These are phyloP conservation scores for Rhinolophus sinicus DNA, from an alignment of 2,113 vertebrate genomes.

Conservation along the genomic window DNA sequence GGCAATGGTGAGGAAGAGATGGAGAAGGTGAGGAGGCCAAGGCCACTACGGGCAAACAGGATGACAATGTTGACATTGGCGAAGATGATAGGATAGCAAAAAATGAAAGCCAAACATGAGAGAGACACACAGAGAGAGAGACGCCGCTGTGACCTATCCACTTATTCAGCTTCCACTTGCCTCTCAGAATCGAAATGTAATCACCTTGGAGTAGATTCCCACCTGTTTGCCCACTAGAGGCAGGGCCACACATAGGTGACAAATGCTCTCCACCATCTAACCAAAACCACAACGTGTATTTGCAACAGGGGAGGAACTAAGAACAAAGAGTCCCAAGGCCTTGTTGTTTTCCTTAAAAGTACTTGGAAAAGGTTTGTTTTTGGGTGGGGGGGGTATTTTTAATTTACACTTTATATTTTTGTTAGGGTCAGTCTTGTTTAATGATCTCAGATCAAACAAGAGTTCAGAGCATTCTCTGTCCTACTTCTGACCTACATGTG, in stretches of 20 bases:
- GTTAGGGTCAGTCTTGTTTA: not conserved
- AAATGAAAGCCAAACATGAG: not conserved
- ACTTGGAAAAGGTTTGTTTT: not conserved
- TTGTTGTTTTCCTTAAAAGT: not conserved
- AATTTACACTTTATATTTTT: not conserved
- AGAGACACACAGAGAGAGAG: not conserved
- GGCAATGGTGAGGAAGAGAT: not conserved
- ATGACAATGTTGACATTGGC: not conserved
- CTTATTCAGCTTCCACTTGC: not conserved
- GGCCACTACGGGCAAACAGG: not conserved
- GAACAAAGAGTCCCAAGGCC: not conserved
- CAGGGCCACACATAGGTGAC: not conserved
- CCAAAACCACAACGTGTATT: not conserved
- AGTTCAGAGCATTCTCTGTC: not conserved
- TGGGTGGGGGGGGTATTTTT: not conserved
- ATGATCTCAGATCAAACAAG: not conserved
- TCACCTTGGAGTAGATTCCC: not conserved
- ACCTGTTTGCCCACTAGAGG: not conserved
- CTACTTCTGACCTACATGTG: not conserved
- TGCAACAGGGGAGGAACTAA: not conserved
- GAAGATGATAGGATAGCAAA: not conserved
- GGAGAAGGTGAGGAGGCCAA: not conserved
- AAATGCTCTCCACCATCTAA: not conserved
- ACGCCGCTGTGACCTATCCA: not conserved
- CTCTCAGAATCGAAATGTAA: not conserved